Evolutionary conservation across 2,113 vertebrate genomes (phyloP).

Genomic region (Condylura cristata): DNA sequence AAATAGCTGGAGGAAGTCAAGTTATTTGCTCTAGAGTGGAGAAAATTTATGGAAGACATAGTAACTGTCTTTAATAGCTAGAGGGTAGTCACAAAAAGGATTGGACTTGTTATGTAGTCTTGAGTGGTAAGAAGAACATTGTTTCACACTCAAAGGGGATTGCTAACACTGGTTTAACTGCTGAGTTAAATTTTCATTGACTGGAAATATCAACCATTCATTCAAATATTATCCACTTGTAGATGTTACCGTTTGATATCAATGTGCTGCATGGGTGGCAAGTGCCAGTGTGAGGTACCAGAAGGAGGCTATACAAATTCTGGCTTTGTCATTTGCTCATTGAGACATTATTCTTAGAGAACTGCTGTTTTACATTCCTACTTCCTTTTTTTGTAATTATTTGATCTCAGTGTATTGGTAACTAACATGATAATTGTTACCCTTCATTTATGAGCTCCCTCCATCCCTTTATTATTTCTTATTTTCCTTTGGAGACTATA

Average conservation of each 20-base stretch:
- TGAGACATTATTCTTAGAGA: neutral
- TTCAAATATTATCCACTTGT: slow-evolving; percentile 22
- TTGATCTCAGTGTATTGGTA: slow-evolving; percentile 7
- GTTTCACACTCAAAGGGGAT: neutral
- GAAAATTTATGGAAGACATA: neutral
- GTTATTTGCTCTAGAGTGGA: slow-evolving; percentile 26
- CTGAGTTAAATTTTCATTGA: slow-evolving; percentile 21
- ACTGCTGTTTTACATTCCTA: neutral
- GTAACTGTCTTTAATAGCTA: neutral
- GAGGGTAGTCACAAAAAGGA: neutral
- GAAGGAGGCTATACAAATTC: neutral
- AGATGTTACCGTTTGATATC: slow-evolving; percentile 1
- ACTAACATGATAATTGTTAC: neutral
- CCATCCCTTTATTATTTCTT: neutral
- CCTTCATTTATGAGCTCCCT: neutral
- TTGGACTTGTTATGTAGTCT: slow-evolving; percentile 18
- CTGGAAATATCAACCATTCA: neutral
- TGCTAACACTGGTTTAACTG: neutral
- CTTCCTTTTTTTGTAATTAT: neutral
- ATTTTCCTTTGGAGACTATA: neutral
- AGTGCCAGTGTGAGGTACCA: neutral
- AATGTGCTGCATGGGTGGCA: neutral
- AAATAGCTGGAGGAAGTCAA: neutral
- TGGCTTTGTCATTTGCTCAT: slow-evolving; percentile 19
- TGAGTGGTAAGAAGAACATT: neutral